Base-by-base conservation (phyloP, 2,888 invertebrate species). In the Rotaria macrura region DNA sequence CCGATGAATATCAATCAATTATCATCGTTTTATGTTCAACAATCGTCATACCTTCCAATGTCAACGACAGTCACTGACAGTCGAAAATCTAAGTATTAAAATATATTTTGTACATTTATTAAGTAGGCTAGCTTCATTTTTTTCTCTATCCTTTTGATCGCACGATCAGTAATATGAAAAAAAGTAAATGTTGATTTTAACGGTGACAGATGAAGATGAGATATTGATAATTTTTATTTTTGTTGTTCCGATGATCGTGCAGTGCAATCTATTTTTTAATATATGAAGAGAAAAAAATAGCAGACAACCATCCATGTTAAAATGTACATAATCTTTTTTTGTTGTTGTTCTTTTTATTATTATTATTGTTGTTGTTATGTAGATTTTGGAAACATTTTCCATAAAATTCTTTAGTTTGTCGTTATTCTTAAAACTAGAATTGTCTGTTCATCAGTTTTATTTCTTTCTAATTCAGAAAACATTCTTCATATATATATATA, bases 1-100 rank as follows among this genome's bases (percentile, higher is more conserved):
- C 79, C 79, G 38, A 65, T 65, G 65, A 65, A 65, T 38, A 65
- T 65, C 2, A 38, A 65, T 79, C 79, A 43, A 79, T 79, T 79
- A 17, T 10, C 79, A 43, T 20, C 65, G 34, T 43, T 43, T 10
- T 43, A 79, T 43, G 23, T 2, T 43, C 43, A 79, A 43, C 79
- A 79, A 79, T 25, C 74, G 3, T 43, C 79, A n/a, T 79, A 43
- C 43, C 2, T 79, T 79, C 79, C 79, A 43, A 79, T 79, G 5
- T 43, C 65, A 65, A 38, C 65, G 20, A 65, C 34, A 0, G 65
- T 34, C 65, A 20, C 65, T 14, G 65, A 38, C 17, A 65, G 38
- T 65, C 65, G 34, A 34, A 65, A 65, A 65, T 38, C 65, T 65
- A 65, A 65, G 34, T 65, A 65, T 65, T 65, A 65, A 34, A 65